Evolutionary conservation across 2,113 vertebrate species (phyloP).

Genomic region (Siniperca chuatsi): DNA sequence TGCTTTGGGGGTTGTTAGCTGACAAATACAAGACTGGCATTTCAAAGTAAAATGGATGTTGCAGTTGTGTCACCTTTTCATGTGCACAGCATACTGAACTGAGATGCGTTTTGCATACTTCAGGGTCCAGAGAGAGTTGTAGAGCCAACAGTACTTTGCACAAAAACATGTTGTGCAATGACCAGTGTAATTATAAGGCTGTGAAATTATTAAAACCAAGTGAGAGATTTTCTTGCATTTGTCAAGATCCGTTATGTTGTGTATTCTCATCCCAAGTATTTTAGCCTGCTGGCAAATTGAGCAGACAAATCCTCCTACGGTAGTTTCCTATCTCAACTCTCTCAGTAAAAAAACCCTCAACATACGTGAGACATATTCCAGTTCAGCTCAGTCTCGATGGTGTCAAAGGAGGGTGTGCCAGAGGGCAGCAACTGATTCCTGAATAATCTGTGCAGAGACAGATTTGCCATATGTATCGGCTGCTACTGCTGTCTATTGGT

Average conservation of each 20-base stretch:
- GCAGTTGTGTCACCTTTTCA: slow-evolving; percentile 48
- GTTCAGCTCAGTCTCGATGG: slow-evolving; percentile 57
- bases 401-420: slow-evolving; percentile 74
- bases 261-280: slow-evolving; percentile 35
- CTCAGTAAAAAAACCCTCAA: slow-evolving; percentile 62
- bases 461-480: slow-evolving; percentile 55
- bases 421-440: slow-evolving; percentile 68
- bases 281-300: slow-evolving; percentile 43
- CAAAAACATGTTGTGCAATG: slow-evolving; percentile 34
- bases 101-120: slow-evolving; percentile 51
- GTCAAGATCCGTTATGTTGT: slow-evolving; percentile 25
- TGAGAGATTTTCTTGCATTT: slow-evolving; percentile 34
- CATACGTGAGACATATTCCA: slow-evolving; percentile 65
- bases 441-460: slow-evolving; percentile 72
- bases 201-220: slow-evolving; percentile 42
- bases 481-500: slow-evolving; percentile 63
- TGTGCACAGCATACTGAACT: slow-evolving; percentile 35
- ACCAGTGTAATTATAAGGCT: slow-evolving; percentile 37
- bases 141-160: slow-evolving; percentile 26
- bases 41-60: slow-evolving; percentile 59
- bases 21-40: slow-evolving; percentile 55
- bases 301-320: slow-evolving; percentile 43
- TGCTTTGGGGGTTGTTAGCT: slow-evolving; percentile 48
- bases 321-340: slow-evolving; percentile 50
- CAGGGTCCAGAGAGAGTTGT: slow-evolving; percentile 28